Evolutionary conservation across 2,113 vertebrate genomes (phyloP).

Genomic region (Pelusios castaneus): DNA sequence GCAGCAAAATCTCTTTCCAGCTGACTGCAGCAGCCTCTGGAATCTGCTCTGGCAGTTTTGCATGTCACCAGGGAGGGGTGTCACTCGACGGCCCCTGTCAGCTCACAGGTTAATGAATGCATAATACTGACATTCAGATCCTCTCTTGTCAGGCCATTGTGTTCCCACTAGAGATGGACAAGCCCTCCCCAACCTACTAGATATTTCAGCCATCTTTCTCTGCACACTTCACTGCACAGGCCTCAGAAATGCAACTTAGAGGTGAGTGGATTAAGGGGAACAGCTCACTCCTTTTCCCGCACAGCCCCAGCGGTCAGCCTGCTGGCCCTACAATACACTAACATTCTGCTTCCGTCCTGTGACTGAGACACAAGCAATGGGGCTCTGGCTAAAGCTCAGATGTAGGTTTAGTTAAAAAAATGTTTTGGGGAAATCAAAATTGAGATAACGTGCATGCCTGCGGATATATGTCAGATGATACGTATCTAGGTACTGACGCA

Average conservation of each 20-base stretch:
- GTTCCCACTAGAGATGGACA: background rate
- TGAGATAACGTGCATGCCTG: background rate
- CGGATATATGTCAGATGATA: background rate
- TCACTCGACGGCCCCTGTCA: background rate
- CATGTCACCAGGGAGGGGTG: background rate
- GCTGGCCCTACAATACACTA: background rate
- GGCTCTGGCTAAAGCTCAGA: slow-evolving; percentile 13
- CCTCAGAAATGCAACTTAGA: background rate
- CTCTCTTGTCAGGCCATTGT: background rate
- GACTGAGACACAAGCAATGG: background rate
- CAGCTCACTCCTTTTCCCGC: background rate
- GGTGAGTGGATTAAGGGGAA: background rate
- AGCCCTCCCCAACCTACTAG: background rate
- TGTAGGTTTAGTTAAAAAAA: slow-evolving; percentile 16
- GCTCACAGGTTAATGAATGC: background rate
- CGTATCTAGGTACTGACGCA: background rate
- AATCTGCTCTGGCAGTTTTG: background rate
- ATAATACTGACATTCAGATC: background rate
- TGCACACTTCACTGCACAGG: background rate
- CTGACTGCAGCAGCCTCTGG: background rate
- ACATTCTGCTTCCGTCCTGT: slow-evolving; percentile 27
- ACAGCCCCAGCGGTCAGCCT: background rate
- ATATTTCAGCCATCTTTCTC: background rate
- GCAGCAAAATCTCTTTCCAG: background rate
- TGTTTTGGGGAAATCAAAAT: slow-evolving; percentile 10